Base-by-base conservation (phyloP, 2,797 vertebrate species). In the Diglossa cyanea region DNA sequence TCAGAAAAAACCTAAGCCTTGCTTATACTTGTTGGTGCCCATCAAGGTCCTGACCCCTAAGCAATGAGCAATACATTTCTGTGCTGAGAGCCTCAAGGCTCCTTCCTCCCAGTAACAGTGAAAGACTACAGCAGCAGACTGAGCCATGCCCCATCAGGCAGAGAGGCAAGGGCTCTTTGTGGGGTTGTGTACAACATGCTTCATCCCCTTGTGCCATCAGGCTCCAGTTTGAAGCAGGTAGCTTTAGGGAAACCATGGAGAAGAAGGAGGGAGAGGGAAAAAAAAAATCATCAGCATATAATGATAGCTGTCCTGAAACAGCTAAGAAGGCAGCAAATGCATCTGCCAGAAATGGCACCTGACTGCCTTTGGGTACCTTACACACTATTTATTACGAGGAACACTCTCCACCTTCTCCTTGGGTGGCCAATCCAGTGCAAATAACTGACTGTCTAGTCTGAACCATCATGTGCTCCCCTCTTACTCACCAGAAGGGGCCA, bases 1-100 rank as follows among this genome's bases (percentile, higher is more conserved):
- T 93, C 88, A 90, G 83, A 85, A 89, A 39, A 94, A 95, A 75
- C 73, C 86, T 76, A 94, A 90, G 78, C 88, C 74, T 96, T 8
- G 2, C 66, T 84, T 86, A 68, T 39, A 76, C 47, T 48, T 88
- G 66, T 66, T 75, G 58, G 31, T 79, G 60, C 54, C 62, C 65
- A 60, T 21, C 19, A 73, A 67, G 88, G 70, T 81, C 89, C 81
- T 62, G 92, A 90, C 33, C 70, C 66, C 23, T 62, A 51, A 88
- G 66, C 2, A 6, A 63, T 25, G n/a, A 92, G 54, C 50, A 71
- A 86, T 25, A 51, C 28, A 30, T 13, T 88, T 70, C 61, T 66
- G 68, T 88, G 85, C 57, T 13, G 61, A 90, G 54, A 94, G 70
- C 57, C 61, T 91, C 5, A 5, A 73, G 67, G 75, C 79, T 91